phyloP scores from a whole-genome alignment of 1,140 invertebrate genomes.

The Megalonaias nervosa region DNA sequence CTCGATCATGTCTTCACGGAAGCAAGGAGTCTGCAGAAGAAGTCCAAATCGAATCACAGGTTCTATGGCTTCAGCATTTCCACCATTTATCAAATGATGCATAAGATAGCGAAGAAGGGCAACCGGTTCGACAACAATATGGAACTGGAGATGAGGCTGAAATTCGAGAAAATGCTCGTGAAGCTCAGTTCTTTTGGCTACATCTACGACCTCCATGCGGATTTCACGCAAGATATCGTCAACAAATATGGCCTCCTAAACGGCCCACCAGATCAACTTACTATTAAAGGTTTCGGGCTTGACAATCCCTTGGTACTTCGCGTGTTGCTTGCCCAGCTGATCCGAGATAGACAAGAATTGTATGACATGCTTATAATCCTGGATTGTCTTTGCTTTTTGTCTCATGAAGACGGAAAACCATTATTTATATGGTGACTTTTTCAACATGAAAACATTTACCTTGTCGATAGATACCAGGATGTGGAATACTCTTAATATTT shows the following conservation, averaged over 20 bases:
- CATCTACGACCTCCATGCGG: slow-evolving; percentile 39
- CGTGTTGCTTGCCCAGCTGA: slow-evolving; percentile 38
- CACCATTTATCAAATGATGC: slow-evolving; percentile 52
- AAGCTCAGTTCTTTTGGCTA: slow-evolving; percentile 42
- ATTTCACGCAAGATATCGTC: slow-evolving; percentile 53
- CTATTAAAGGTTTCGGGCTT: slow-evolving; percentile 34
- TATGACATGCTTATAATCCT: slow-evolving; percentile 47
- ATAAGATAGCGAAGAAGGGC: slow-evolving; percentile 33
- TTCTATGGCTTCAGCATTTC: slow-evolving; percentile 57
- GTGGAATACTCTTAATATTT: too few relatives aligned
- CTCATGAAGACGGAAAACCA: slow-evolving; percentile 46
- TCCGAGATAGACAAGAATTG: slow-evolving; percentile 34
- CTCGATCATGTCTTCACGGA: slow-evolving; percentile 48
- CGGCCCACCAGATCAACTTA: slow-evolving; percentile 37
- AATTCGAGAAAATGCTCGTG: slow-evolving; percentile 40
- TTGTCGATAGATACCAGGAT: too few relatives aligned
- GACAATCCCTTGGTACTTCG: slow-evolving; percentile 41
- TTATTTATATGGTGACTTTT: slow-evolving; percentile 52
- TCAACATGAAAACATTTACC: too few relatives aligned
- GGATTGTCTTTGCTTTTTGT: slow-evolving; percentile 51
- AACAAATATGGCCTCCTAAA: slow-evolving; percentile 57
- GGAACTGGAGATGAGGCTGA: slow-evolving; percentile 27
- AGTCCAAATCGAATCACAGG: slow-evolving; percentile 14
- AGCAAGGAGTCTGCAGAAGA: neutral
- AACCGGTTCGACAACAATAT: slow-evolving; percentile 32